These are phyloP conservation scores for Gobiocypris rarus DNA, from an alignment of 2,113 vertebrate species.

Conservation along the genomic window DNA sequence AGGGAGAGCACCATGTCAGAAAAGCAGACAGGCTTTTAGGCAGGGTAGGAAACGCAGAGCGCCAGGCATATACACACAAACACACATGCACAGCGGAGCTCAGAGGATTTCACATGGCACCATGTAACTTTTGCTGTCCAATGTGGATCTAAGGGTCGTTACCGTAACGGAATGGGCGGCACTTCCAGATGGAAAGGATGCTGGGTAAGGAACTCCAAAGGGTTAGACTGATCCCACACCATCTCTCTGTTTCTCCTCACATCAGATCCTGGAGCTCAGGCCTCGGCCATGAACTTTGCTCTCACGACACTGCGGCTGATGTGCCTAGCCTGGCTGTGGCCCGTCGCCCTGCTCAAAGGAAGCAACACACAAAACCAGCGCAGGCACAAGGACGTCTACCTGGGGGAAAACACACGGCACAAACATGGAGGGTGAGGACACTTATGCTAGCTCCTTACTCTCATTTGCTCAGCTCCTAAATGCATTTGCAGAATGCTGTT, in stretches of 20 bases:
- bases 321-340: conserved; percentile 74
- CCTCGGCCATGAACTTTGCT: conserved; percentile 70
- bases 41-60: background rate
- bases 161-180: conserved; percentile 5
- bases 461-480: background rate
- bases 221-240: conserved; percentile 34
- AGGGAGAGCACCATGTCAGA: conserved; percentile 51
- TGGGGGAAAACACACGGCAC: conserved; percentile 64
- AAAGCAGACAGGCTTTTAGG: conserved; percentile 63
- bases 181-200: conserved; percentile 27
- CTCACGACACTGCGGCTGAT: conserved; percentile 71
- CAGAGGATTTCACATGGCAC: conserved; percentile 3
- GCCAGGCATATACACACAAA: background rate
- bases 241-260: conserved; percentile 59
- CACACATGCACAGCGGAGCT: background rate
- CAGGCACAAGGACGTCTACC: conserved; percentile 72
- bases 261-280: conserved; percentile 46
- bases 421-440: conserved; percentile 75
- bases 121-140: background rate
- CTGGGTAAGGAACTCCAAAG: background rate
- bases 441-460: background rate
- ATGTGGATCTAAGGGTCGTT: conserved; percentile 5
- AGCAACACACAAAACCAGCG: conserved; percentile 68
- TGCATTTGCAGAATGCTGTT: background rate
- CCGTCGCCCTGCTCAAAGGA: conserved; percentile 69